Evolutionary conservation across 2,113 vertebrate species (phyloP).

Genomic region (Phoxinus phoxinus): DNA sequence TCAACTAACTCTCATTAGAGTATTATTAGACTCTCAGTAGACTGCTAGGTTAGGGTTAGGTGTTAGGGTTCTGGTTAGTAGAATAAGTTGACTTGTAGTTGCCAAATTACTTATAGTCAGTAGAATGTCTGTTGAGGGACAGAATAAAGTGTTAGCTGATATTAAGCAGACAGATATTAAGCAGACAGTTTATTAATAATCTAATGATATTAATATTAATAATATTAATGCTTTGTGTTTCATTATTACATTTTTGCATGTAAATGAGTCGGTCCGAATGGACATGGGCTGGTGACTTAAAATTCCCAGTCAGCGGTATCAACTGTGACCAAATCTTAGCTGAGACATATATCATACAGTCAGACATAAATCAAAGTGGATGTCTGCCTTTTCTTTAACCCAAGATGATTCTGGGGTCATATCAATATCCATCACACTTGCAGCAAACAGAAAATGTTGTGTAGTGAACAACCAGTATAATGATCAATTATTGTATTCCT

Average conservation of each 20-base stretch:
- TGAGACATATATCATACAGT: background rate
- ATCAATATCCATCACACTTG: background rate
- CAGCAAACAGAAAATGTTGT: background rate
- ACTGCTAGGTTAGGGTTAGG: too few species aligned
- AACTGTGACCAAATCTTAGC: background rate
- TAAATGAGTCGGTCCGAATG: background rate
- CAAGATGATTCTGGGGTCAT: background rate
- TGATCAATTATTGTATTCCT: background rate
- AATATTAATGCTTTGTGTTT: background rate
- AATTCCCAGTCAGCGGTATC: background rate
- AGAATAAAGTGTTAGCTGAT: too few species aligned
- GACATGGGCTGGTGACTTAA: background rate
- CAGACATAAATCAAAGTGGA: background rate
- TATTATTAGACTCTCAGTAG: too few species aligned
- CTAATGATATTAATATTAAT: too few species aligned
- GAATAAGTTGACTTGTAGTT: too few species aligned
- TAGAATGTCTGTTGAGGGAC: too few species aligned
- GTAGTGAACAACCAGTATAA: background rate
- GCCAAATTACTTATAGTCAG: too few species aligned
- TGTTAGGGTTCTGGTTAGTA: too few species aligned
- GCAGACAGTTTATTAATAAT: too few species aligned
- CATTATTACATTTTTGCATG: too few species aligned
- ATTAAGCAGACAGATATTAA: too few species aligned
- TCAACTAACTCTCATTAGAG: too few species aligned
- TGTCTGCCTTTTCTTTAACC: background rate